A percentile compares a stretch with the other conserved stretches of the same genome.
phyloP scores from a whole-genome alignment of 1,140 invertebrate species.

The Eumaeus atala region DNA sequence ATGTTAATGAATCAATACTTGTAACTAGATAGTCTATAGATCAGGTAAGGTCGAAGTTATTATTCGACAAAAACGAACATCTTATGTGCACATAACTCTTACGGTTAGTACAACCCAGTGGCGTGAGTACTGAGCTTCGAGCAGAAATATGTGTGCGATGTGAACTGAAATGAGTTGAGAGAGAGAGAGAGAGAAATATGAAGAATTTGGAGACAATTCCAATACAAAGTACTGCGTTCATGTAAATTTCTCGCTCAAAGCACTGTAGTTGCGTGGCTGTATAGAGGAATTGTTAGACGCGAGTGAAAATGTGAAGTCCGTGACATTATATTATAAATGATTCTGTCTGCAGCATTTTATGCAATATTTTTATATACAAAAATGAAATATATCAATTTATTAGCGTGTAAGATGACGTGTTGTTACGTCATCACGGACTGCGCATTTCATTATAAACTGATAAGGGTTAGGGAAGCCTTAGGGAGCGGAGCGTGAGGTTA shows the following conservation, averaged over 20 bases:
- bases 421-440: conserved; percentile 25
- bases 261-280: background rate
- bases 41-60: conserved; percentile 36
- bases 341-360: conserved; percentile 29
- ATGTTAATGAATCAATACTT: conserved; percentile 71
- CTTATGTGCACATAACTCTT: too few species aligned
- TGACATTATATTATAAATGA: background rate
- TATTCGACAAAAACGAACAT: too few species aligned
- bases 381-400: conserved; percentile 49
- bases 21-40: conserved; percentile 65
- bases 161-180: too few species aligned
- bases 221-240: too few species aligned
- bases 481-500: conserved; percentile 34
- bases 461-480: conserved; percentile 45
- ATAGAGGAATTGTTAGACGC: conserved; percentile 20
- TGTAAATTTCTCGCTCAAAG: background rate
- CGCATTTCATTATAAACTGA: conserved; percentile 31
- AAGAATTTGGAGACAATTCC: too few species aligned
- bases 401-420: conserved; percentile 38
- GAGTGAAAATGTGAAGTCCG: conserved; percentile 29
- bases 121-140: too few species aligned
- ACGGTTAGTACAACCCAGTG: too few species aligned
- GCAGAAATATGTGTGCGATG: too few species aligned
- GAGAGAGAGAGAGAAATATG: too few species aligned
- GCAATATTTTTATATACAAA: conserved; percentile 57